Base-by-base conservation (phyloP, 2,113 vertebrate species). In the Rutilus rutilus region DNA sequence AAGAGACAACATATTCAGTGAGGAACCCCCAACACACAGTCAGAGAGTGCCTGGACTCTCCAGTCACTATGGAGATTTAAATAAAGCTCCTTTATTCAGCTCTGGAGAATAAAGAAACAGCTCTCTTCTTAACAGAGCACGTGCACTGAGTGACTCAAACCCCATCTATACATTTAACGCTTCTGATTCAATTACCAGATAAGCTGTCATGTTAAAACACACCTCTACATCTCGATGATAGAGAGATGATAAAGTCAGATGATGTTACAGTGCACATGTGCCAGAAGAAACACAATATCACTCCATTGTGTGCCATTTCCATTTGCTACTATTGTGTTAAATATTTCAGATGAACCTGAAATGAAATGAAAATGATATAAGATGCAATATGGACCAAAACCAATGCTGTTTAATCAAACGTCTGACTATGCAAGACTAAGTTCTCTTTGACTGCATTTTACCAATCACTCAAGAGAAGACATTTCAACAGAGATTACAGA, bases 21-120 rank as follows among this genome's bases (percentile, higher is more conserved):
- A 69, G 45, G 21, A 69, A 82, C 11, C 45, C 64, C 21, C 5
- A 33, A 36, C 62, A 50, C 25, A 21, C 19, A 82, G 23, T 47
- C 39, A 30, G 42, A 27, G 45, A 14, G 10, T 50, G 60, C 42
- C 60, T 50, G 39, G 59, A 67, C 60, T 30, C 23, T 47, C 36
- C 42, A 50, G 79, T 65, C 79, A 67, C 79, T 81, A 81, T 67
- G 42, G 60, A 81, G 79, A 67, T 81, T 50, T 64, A 81, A 81
- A 81, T 81, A 81, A 81, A 80, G 78, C 77, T 39, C 62, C 36
- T 80, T 80, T 64, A 60, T 80, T 80, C 78, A 81, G 60, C n/a
- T 42, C 60, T 81, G 25, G 36, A 50, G 60, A 50, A 81, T 47
- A 30, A 67, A 81, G 25, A 45, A 50, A 54, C 62, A 2, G 27